Evolutionary conservation across 2,797 vertebrate genomes (phyloP).

Genomic region (Aeoliscus strigatus): DNA sequence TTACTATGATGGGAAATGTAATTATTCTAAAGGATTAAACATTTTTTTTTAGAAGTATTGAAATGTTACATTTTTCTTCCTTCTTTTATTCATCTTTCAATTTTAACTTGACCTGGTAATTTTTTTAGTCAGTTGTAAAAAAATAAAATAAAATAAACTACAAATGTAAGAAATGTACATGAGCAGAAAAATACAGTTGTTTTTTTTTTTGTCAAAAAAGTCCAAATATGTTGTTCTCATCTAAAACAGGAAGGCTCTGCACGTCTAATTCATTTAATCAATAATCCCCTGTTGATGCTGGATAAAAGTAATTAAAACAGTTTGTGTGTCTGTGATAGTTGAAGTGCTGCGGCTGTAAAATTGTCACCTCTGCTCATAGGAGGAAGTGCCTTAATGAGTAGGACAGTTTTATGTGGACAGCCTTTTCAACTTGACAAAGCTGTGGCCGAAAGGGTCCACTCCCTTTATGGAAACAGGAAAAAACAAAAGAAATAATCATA

Average conservation of each 20-base stretch:
- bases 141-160: constrained; percentile 5
- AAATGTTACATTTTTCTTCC: constrained; percentile 17
- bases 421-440: constrained; percentile 67
- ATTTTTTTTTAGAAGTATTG: constrained; percentile 6
- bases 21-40: constrained; percentile 16
- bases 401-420: constrained; percentile 82
- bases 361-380: constrained; percentile 83
- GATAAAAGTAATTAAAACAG: constrained; percentile 64
- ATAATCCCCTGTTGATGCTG: constrained; percentile 32
- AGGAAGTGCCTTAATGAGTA: constrained; percentile 81
- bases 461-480: constrained; percentile 72
- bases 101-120: neutral
- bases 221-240: constrained; percentile 17
- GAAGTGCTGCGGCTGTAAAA: constrained; percentile 81
- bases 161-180: neutral
- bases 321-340: constrained; percentile 62
- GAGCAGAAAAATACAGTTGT: neutral
- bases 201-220: constrained; percentile 20
- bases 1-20: constrained; percentile 5
- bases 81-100: constrained; percentile 12
- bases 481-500: constrained; percentile 16
- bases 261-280: constrained; percentile 5
- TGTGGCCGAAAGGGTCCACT: constrained; percentile 61
- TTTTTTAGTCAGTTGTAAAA: too few relatives aligned
- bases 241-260: constrained; percentile 1